Conservation (phyloP, 2,888 invertebrate species). For the Ferdinandea cuprea region DNA sequence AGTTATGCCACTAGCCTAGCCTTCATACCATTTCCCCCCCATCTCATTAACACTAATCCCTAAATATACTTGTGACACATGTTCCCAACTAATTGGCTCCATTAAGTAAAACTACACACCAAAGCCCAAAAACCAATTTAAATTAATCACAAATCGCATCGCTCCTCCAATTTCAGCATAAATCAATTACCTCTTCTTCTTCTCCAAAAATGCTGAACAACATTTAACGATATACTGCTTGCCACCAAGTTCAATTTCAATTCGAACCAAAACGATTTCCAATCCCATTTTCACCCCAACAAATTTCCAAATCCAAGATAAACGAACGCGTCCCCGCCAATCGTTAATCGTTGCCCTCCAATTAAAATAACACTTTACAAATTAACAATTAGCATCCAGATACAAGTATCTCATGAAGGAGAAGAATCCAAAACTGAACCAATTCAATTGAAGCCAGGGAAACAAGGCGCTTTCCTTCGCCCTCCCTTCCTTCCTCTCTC, state of each 20-base stretch:
- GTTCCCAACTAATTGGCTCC: slow-evolving; percentile 51
- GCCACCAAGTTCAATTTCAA: slow-evolving; percentile 28
- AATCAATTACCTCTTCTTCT: slow-evolving; percentile 50
- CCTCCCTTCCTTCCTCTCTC: not conserved
- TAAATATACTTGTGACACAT: slow-evolving; percentile 13
- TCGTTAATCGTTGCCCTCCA: slow-evolving; percentile 70
- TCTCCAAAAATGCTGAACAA: slow-evolving; percentile 23
- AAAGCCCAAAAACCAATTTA: slow-evolving; percentile 42
- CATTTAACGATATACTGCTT: slow-evolving; percentile 52
- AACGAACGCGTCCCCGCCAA: slow-evolving; percentile 59
- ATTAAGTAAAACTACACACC: slow-evolving; percentile 48
- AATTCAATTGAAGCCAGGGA: not conserved
- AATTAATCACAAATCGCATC: slow-evolving; percentile 59
- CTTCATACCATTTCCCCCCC: no score
- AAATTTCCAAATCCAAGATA: slow-evolving; percentile 31
- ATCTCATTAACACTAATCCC: no score
- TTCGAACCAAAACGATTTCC: slow-evolving; percentile 48
- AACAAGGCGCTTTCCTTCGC: not conserved
- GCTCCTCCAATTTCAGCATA: slow-evolving; percentile 47
- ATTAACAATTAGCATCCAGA: slow-evolving; percentile 69
- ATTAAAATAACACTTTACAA: slow-evolving; percentile 73
- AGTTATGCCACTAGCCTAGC: no score
- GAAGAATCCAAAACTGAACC: slow-evolving; percentile 6
- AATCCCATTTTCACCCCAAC: slow-evolving; percentile 2
- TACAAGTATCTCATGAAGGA: not conserved